A percentile compares a stretch with the other conserved stretches of the same genome.
Evolutionary conservation across 2,113 vertebrate genomes (phyloP).

Genomic region (Chaetodon auriga): DNA sequence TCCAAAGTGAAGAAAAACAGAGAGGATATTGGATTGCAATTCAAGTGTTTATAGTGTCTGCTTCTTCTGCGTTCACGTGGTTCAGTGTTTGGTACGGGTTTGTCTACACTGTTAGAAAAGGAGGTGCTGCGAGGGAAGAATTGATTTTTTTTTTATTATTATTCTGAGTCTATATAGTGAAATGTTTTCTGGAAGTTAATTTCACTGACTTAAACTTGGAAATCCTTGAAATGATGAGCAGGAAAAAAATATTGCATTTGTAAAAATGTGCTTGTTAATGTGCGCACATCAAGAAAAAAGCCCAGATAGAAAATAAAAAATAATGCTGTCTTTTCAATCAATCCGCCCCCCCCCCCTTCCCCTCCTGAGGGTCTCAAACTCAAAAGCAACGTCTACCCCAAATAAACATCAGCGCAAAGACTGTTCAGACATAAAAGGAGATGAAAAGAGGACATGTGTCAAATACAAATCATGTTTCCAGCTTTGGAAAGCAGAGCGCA

Average conservation of each 20-base stretch:
- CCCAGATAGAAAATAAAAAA: constrained; percentile 21
- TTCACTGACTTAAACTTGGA: constrained; percentile 20
- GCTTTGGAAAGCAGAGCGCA: constrained; percentile 51
- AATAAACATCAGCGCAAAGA: constrained; percentile 71
- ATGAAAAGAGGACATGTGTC: constrained; percentile 77
- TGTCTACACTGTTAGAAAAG: constrained; percentile 22
- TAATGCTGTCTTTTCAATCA: constrained; percentile 50
- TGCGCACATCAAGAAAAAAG: constrained; percentile 28
- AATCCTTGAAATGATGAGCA: constrained; percentile 15
- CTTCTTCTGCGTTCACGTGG: constrained; percentile 36
- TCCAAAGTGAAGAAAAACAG: constrained; percentile 63
- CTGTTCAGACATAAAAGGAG: constrained; percentile 58
- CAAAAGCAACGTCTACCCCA: constrained; percentile 55
- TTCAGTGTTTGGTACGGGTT: constrained; percentile 44
- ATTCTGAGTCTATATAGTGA: not conserved
- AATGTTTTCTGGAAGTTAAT: constrained; percentile 13
- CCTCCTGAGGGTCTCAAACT: constrained; percentile 38
- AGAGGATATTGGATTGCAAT: constrained; percentile 73
- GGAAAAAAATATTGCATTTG: not conserved
- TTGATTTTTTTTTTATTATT: constrained; percentile 13
- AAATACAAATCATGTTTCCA: constrained; percentile 74
- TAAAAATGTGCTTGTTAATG: constrained; percentile 18
- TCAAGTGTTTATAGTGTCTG: constrained; percentile 71
- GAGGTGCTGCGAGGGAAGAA: constrained; percentile 27
- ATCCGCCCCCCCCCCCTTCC: not conserved